These are phyloP conservation scores for Drosophila rellima DNA, from an alignment of 2,888 invertebrate species.

Conservation along the genomic window DNA sequence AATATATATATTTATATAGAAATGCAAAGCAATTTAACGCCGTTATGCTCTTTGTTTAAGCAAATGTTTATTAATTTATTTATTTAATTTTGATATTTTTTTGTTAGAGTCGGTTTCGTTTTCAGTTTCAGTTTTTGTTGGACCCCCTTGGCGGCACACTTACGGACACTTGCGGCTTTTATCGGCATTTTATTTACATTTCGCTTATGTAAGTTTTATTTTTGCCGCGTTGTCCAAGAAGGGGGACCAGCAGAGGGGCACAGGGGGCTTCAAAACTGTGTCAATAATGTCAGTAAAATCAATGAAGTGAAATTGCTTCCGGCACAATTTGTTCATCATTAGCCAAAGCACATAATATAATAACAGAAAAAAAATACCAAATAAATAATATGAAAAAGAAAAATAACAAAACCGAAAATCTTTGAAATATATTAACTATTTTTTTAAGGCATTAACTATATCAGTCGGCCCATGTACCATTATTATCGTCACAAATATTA, in stretches of 20 bases:
- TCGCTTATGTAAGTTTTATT: constrained; percentile 52
- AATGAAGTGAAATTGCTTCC: constrained; percentile 69
- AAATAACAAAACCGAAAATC: constrained; percentile 19
- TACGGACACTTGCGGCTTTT: constrained; percentile 30
- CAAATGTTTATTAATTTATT: constrained; percentile 58
- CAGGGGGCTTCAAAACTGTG: constrained; percentile 59
- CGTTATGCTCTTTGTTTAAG: constrained; percentile 57
- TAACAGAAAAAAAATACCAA: constrained; percentile 14
- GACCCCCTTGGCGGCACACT: constrained; percentile 17
- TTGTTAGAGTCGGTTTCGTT: constrained; percentile 8
- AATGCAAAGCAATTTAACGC: constrained; percentile 45
- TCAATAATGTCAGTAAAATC: constrained; percentile 68
- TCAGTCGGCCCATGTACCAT: constrained; percentile 22
- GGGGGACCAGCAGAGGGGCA: neutral
- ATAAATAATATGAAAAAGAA: constrained; percentile 5
- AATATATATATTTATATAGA: constrained; percentile 20
- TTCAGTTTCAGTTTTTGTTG: constrained; percentile 25
- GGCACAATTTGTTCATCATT: constrained; percentile 74
- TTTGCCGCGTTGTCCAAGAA: neutral
- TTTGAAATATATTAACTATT: constrained; percentile 22
- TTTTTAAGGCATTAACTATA: constrained; percentile 23
- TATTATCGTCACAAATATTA: constrained; percentile 14
- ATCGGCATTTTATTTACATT: constrained; percentile 53
- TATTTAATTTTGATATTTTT: constrained; percentile 32
- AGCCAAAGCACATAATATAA: constrained; percentile 55